phyloP scores from a whole-genome alignment of 2,888 invertebrate species.

The Parochlus steinenii region DNA sequence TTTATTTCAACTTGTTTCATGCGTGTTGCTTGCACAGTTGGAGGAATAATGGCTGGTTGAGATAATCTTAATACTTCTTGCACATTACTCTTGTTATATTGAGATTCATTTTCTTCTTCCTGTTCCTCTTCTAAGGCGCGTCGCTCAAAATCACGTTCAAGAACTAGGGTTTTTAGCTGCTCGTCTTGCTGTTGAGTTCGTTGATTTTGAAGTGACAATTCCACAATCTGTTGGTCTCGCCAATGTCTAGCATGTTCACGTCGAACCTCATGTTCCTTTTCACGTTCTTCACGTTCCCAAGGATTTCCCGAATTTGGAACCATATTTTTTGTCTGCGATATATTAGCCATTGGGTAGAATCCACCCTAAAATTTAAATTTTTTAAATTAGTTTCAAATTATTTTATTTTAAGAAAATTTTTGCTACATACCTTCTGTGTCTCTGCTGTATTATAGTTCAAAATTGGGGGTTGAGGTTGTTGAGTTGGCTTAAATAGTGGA shows the following conservation, averaged over 20 bases:
- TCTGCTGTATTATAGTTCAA: slow-evolving; percentile 5
- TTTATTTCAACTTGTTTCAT: slow-evolving; percentile 29
- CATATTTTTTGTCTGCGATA: slow-evolving; percentile 17
- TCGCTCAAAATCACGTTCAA: slow-evolving; percentile 90
- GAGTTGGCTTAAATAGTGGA: slow-evolving; percentile 38
- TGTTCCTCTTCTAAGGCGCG: slow-evolving; percentile 65
- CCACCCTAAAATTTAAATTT: slow-evolving; percentile 27
- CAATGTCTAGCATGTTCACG: slow-evolving; percentile 57
- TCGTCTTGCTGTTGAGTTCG: slow-evolving; percentile 71
- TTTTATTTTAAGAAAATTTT: not conserved
- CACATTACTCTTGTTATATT: slow-evolving; percentile 28
- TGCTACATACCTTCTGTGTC: slow-evolving; percentile 16
- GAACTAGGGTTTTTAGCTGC: slow-evolving; percentile 67
- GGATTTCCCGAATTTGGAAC: slow-evolving; percentile 68
- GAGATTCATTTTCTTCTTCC: slow-evolving; percentile 44
- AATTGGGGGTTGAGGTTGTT: slow-evolving; percentile 12
- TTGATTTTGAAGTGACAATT: slow-evolving; percentile 49
- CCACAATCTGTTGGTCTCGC: slow-evolving; percentile 77
- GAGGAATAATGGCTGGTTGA: slow-evolving; percentile 18
- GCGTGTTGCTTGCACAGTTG: slow-evolving; percentile 28
- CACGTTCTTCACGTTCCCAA: slow-evolving; percentile 87
- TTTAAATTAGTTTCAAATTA: not conserved
- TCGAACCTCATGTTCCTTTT: slow-evolving; percentile 57
- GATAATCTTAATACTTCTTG: slow-evolving; percentile 36
- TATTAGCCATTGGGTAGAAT: slow-evolving; percentile 25